A percentile compares a stretch with the other conserved stretches of the same genome.
Conservation (phyloP, 2,888 invertebrate species). For the Pinctada fucata region DNA sequence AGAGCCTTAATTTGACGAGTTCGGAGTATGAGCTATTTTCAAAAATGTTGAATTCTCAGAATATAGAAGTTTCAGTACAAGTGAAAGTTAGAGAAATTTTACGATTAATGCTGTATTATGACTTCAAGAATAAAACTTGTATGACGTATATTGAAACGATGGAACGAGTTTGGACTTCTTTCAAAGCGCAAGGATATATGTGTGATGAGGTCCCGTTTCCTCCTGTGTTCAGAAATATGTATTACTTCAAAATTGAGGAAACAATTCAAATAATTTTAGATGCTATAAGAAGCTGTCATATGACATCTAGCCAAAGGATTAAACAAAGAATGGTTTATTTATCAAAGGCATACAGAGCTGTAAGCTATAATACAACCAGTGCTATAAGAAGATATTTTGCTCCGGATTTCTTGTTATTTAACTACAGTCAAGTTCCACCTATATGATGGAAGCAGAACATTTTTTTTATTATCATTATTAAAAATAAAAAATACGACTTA, state of each 20-base stretch:
- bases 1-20: not conserved
- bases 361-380: not conserved
- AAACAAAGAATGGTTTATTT: slow-evolving; percentile 1
- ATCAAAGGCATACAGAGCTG: slow-evolving; percentile 1
- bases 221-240: not conserved
- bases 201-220: not conserved
- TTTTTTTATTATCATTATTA: no score
- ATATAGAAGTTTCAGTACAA: not conserved
- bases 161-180: not conserved
- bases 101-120: not conserved
- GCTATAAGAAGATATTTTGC: not conserved
- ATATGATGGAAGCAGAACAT: no score
- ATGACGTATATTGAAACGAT: not conserved
- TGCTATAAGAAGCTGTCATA: not conserved
- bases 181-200: slow-evolving; percentile 12
- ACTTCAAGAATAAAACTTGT: not conserved
- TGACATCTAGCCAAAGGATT: not conserved
- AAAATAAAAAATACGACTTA: no score
- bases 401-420: slow-evolving; percentile 17
- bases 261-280: not conserved
- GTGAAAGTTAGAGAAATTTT: not conserved
- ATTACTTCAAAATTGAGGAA: not conserved
- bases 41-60: not conserved
- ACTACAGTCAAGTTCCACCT: not conserved
- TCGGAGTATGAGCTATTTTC: not conserved